Conservation (phyloP, 2,797 vertebrate species). For the Sitta carolinensis region DNA sequence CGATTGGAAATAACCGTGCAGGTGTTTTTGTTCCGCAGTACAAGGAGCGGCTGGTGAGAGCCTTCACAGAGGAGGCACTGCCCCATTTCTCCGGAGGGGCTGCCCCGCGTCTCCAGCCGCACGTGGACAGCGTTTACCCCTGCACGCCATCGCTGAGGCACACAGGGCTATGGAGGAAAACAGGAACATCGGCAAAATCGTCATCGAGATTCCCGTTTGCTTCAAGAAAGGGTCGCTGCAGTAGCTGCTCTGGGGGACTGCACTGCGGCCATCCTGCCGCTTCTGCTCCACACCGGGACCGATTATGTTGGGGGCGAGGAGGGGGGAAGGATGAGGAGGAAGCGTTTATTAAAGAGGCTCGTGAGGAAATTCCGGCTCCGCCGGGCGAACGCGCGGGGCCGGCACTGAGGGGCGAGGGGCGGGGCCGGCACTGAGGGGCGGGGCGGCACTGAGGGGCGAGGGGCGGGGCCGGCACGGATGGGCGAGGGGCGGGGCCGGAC, state of each 20-base stretch:
- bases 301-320: neutral
- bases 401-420: too few species aligned
- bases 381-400: rapidly evolving
- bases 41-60: slow-evolving; percentile 81
- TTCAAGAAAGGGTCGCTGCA: neutral
- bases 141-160: slow-evolving; percentile 77
- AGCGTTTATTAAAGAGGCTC: neutral
- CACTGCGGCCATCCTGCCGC: neutral
- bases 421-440: too few species aligned
- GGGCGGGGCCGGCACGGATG: too few species aligned
- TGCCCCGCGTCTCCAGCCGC: slow-evolving; percentile 65
- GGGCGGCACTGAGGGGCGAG: too few species aligned
- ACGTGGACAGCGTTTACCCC: slow-evolving; percentile 79
- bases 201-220: slow-evolving; percentile 71
- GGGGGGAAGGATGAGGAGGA: neutral
- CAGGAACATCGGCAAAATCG: slow-evolving; percentile 84
- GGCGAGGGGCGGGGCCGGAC: rapidly evolving
- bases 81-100: slow-evolving; percentile 73
- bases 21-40: slow-evolving; percentile 70
- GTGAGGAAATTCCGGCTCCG: rapidly evolving
- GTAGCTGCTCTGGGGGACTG: neutral
- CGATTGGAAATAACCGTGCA: neutral
- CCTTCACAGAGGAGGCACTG: slow-evolving; percentile 77
- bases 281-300: neutral
- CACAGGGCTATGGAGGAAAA: slow-evolving; percentile 85